These are phyloP conservation scores for Leptinotarsa rubiginosa DNA, from an alignment of 2,888 invertebrate genomes.

Conservation along the genomic window DNA sequence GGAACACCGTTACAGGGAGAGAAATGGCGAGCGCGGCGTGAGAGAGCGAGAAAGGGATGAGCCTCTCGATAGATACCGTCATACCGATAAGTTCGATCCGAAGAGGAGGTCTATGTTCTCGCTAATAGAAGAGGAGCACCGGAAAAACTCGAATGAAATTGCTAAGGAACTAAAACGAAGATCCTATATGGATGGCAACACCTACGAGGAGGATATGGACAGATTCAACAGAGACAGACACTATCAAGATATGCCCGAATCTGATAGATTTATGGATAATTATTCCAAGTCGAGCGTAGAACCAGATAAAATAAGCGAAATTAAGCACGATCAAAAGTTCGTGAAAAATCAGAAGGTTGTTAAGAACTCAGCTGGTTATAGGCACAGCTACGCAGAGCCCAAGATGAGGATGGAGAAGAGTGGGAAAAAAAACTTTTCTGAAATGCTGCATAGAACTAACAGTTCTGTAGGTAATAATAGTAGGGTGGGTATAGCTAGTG, in stretches of 20 bases:
- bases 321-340: constrained; percentile 50
- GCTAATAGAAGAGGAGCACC: constrained; percentile 66
- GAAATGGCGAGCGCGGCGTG: constrained; percentile 44
- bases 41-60: constrained; percentile 46
- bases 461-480: constrained; percentile 63
- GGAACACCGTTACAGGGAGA: constrained; percentile 56
- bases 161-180: constrained; percentile 67
- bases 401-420: constrained; percentile 65
- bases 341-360: constrained; percentile 58
- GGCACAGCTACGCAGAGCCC: constrained; percentile 78
- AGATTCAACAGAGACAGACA: constrained; percentile 66
- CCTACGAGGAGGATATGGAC: constrained; percentile 52
- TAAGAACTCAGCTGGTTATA: constrained; percentile 61
- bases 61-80: constrained; percentile 52
- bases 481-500: constrained; percentile 65
- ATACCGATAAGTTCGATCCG: constrained; percentile 61
- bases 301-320: constrained; percentile 55
- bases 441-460: constrained; percentile 64
- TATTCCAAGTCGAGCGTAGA: constrained; percentile 62
- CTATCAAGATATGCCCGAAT: constrained; percentile 60
- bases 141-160: constrained; percentile 66
- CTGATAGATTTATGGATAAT: constrained; percentile 61
- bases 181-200: constrained; percentile 64
- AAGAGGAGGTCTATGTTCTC: constrained; percentile 66
- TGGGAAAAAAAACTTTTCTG: constrained; percentile 60